phyloP scores from a whole-genome alignment of 2,113 vertebrate genomes.

The Engraulis encrasicolus region DNA sequence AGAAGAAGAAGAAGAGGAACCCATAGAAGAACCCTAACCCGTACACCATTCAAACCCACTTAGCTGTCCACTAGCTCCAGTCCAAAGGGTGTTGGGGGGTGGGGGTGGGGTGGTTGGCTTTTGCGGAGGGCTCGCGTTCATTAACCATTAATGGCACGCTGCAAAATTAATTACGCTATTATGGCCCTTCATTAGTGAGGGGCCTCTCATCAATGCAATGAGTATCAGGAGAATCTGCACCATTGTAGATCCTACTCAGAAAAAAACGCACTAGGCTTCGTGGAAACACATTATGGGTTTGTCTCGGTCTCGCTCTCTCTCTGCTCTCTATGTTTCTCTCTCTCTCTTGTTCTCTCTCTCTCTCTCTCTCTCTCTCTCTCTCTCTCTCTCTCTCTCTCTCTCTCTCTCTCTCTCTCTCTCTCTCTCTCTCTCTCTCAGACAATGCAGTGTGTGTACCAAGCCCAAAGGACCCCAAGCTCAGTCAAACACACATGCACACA shows the following conservation, averaged over 20 bases:
- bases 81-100: no score
- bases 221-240: background rate
- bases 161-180: conserved; percentile 13
- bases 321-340: no score
- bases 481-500: background rate
- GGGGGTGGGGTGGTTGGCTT: no score
- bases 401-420: no score
- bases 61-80: background rate
- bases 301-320: no score
- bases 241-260: background rate
- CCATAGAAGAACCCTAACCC: no score
- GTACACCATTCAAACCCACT: background rate
- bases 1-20: background rate
- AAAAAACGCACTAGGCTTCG: background rate
- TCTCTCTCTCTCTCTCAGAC: conserved; percentile 6
- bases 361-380: no score
- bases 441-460: background rate
- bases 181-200: conserved; percentile 2
- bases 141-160: background rate
- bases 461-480: background rate
- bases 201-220: conserved; percentile 9
- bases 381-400: no score
- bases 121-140: background rate
- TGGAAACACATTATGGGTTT: background rate
- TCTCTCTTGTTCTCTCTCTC: no score